These are phyloP conservation scores for Odontothrips loti DNA, from an alignment of 2,888 invertebrate genomes.

Conservation along the genomic window DNA sequence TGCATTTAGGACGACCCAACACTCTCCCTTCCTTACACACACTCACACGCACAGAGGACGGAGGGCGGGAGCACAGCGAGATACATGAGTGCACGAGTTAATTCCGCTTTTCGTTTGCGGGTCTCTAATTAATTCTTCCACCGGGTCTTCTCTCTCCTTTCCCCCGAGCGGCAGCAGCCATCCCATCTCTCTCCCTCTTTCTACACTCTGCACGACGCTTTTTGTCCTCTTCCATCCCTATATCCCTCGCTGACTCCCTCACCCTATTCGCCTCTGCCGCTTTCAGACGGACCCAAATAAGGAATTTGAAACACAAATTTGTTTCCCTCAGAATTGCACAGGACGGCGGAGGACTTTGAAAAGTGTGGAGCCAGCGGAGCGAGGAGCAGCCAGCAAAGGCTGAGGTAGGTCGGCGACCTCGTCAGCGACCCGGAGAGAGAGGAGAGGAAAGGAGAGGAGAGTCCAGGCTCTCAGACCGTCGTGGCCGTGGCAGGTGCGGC, in stretches of 20 bases:
- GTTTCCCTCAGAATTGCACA: too few relatives aligned
- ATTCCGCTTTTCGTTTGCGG: conserved; percentile 9
- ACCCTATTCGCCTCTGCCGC: not conserved
- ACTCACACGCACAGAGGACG: too few relatives aligned
- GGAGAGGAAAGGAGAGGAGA: too few relatives aligned
- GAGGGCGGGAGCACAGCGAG: not conserved
- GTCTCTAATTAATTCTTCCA: conserved; percentile 17
- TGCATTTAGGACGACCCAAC: too few relatives aligned
- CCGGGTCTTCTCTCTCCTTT: not conserved
- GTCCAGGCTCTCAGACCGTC: too few relatives aligned
- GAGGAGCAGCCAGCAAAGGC: too few relatives aligned
- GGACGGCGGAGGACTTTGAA: not conserved
- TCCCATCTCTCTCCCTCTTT: not conserved
- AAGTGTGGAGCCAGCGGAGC: not conserved
- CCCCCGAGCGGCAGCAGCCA: not conserved
- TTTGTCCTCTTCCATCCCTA: not conserved
- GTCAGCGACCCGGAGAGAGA: too few relatives aligned
- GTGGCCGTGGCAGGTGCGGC: too few relatives aligned
- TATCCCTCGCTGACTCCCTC: not conserved
- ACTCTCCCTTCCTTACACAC: too few relatives aligned
- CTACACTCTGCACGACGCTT: not conserved
- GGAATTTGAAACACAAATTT: too few relatives aligned
- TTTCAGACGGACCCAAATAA: not conserved
- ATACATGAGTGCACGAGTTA: not conserved
- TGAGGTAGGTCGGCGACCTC: too few relatives aligned